Percentiles rank a stretch among this genome's conserved stretches.
Conservation (phyloP, 2,888 invertebrate genomes). For the Calliphora vomitoria region DNA sequence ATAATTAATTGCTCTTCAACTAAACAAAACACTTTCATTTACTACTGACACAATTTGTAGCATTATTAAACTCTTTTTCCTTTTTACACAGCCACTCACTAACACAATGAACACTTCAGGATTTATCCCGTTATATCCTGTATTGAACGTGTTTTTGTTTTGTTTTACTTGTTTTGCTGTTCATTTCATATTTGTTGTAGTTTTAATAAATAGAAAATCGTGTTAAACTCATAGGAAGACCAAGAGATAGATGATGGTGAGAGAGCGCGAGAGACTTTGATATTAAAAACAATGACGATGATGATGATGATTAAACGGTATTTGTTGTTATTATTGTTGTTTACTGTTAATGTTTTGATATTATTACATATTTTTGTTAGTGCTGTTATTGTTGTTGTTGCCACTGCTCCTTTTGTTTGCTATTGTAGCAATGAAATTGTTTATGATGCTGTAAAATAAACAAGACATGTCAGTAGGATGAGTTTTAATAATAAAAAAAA, state of each 20-base stretch:
- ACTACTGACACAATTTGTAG: slow-evolving; percentile 21
- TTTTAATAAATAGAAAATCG: slow-evolving; percentile 10
- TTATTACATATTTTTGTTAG: slow-evolving; percentile 10
- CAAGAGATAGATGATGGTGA: neutral
- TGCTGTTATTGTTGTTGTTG: neutral
- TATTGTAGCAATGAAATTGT: slow-evolving; percentile 8
- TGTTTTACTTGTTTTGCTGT: slow-evolving; percentile 7
- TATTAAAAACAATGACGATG: slow-evolving; percentile 25
- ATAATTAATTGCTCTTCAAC: slow-evolving; percentile 5
- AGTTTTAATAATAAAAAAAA: slow-evolving; percentile 4
- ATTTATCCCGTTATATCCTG: slow-evolving; percentile 29
- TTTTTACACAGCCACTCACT: neutral
- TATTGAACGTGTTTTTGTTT: slow-evolving; percentile 1
- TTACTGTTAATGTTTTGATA: slow-evolving; percentile 20
- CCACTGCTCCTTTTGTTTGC: neutral
- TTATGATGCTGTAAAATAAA: slow-evolving; percentile 53
- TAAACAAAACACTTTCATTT: slow-evolving; percentile 25
- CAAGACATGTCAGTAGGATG: slow-evolving; percentile 6
- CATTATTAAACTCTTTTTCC: neutral
- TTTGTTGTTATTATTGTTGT: slow-evolving; percentile 29
- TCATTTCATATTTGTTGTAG: neutral
- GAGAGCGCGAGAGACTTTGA: slow-evolving; percentile 1
- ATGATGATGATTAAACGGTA: slow-evolving; percentile 7
- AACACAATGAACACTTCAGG: neutral
- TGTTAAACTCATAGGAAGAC: slow-evolving; percentile 8